Percentiles rank a stretch among this genome's conserved stretches.
Conservation (phyloP, 1,140 invertebrate species). For the Trichoplusia ni region DNA sequence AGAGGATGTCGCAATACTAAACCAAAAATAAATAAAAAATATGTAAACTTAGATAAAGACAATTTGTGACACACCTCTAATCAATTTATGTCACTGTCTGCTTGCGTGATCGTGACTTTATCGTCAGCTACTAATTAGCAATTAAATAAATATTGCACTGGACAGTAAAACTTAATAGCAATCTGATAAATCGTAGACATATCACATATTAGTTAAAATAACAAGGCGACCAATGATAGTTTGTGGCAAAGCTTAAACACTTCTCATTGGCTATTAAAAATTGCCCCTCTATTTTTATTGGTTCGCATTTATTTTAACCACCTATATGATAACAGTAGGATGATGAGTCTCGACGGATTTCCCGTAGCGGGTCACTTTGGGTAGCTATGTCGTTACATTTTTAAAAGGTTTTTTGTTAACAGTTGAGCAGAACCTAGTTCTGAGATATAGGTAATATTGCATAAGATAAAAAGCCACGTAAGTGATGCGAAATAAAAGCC, state of each 20-base stretch:
- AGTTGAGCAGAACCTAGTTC: too few relatives aligned
- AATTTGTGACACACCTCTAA: conserved; percentile 31
- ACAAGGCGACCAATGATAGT: background rate
- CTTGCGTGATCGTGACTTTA: conserved; percentile 32
- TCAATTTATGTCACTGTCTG: conserved; percentile 4
- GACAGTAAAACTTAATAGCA: background rate
- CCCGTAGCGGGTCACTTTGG: too few relatives aligned
- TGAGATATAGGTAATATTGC: too few relatives aligned
- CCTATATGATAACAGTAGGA: too few relatives aligned
- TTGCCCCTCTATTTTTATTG: too few relatives aligned
- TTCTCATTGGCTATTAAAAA: too few relatives aligned
- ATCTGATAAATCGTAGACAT: background rate
- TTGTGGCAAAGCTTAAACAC: background rate
- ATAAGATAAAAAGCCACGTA: too few relatives aligned
- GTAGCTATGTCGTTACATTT: too few relatives aligned
- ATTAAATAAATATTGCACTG: conserved; percentile 15
- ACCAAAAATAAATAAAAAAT: background rate
- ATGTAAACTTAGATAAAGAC: background rate
- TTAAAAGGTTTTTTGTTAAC: too few relatives aligned
- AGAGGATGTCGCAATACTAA: background rate
- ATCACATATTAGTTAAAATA: background rate
- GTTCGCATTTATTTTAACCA: too few relatives aligned
- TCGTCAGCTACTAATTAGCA: conserved; percentile 28
- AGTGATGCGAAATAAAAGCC: too few relatives aligned
- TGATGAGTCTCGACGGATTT: too few relatives aligned